Conservation (phyloP, 2,797 vertebrate species). For the Urocyon cinereoargenteus region DNA sequence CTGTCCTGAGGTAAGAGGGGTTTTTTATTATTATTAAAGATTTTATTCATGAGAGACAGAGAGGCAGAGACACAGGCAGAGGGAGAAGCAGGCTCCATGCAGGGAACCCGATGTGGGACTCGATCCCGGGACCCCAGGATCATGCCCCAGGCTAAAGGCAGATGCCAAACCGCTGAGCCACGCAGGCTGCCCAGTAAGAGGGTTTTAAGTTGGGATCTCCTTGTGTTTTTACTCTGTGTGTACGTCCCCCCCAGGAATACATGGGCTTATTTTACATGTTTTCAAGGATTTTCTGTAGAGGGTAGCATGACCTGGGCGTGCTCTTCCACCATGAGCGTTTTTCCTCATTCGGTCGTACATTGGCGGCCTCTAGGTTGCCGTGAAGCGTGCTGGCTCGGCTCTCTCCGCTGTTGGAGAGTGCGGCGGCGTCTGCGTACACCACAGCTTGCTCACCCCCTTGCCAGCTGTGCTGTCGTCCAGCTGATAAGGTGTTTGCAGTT, state of each 20-base stretch:
- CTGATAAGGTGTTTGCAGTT: not conserved
- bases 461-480: not conserved
- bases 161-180: no score
- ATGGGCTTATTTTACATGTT: not conserved
- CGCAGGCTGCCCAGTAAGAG: not conserved
- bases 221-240: not conserved
- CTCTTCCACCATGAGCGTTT: not conserved
- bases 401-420: not conserved
- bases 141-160: no score
- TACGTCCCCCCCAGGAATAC: not conserved
- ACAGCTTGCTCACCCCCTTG: not conserved
- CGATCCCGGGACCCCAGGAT: no score
- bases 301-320: not conserved
- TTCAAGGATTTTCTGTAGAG: not conserved
- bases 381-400: not conserved
- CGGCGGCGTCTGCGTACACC: no score
- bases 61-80: no score
- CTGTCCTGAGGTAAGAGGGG: not conserved
- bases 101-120: no score
- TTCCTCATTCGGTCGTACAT: not conserved
- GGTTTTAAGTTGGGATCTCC: not conserved
- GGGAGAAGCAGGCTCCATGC: no score
- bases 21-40: not conserved
- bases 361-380: not conserved
- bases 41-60: no score